Evolutionary conservation across 2,888 invertebrate genomes (phyloP).

Genomic region (Leptodirus hochenwartii): DNA sequence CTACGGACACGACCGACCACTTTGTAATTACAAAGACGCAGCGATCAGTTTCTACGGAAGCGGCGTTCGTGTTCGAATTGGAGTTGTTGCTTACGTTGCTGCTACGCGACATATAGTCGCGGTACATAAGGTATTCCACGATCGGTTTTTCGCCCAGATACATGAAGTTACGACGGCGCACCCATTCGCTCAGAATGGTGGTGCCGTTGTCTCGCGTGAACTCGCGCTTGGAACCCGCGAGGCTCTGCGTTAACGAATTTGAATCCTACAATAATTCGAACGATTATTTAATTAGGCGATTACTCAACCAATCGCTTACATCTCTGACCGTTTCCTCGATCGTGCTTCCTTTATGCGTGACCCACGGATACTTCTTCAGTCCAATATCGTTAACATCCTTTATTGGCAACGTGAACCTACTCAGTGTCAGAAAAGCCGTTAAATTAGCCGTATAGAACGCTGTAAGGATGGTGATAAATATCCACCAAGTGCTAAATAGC

Average conservation of each 20-base stretch:
- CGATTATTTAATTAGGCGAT: no score
- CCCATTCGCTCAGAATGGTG: constrained; percentile 27
- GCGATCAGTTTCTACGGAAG: constrained; percentile 35
- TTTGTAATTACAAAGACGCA: constrained; percentile 65
- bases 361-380: constrained; percentile 47
- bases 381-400: constrained; percentile 48
- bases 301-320: constrained; percentile 21
- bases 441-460: constrained; percentile 84
- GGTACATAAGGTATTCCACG: constrained; percentile 48
- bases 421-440: constrained; percentile 73
- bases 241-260: constrained; percentile 6
- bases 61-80: no score
- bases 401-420: constrained; percentile 66
- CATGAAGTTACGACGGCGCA: constrained; percentile 31
- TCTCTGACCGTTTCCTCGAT: constrained; percentile 44
- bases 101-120: constrained; percentile 47
- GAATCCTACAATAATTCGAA: constrained; percentile 2
- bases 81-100: background rate
- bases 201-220: constrained; percentile 17
- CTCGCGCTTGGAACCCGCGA: constrained; percentile 9
- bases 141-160: constrained; percentile 54
- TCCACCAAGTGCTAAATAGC: constrained; percentile 82
- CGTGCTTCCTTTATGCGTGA: constrained; percentile 47
- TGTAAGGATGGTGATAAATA: constrained; percentile 71
- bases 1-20: constrained; percentile 41